Evolutionary conservation across 2,797 vertebrate genomes (phyloP).

Genomic region (Ciconia nigra): DNA sequence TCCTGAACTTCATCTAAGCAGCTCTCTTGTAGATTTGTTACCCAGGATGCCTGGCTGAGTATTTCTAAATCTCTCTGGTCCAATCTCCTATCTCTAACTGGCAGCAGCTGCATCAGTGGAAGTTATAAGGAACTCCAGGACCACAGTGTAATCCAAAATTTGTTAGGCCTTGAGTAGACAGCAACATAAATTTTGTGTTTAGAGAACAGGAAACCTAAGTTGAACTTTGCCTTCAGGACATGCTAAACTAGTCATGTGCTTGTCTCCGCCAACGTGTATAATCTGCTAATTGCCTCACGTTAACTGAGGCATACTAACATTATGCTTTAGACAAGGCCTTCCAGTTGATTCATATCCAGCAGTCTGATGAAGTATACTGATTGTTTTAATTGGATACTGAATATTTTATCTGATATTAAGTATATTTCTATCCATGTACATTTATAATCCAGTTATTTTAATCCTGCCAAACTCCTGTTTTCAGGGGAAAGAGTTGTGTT

Average conservation of each 20-base stretch:
- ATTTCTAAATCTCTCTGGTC: not conserved
- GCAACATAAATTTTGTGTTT: not conserved
- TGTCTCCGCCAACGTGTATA: not conserved
- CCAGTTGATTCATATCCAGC: not conserved
- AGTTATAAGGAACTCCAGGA: not conserved
- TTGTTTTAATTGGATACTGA: not conserved
- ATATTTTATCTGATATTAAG: not conserved
- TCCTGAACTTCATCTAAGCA: not conserved
- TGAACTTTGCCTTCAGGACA: constrained; percentile 13
- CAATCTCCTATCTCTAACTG: not conserved
- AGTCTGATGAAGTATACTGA: not conserved
- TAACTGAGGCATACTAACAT: not conserved
- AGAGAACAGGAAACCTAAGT: not conserved
- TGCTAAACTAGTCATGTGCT: not conserved
- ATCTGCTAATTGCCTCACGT: not conserved
- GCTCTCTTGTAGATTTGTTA: not conserved
- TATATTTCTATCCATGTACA: not conserved
- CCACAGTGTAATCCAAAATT: not conserved
- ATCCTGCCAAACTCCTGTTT: not conserved
- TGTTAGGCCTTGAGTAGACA: not conserved
- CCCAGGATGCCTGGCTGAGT: not conserved
- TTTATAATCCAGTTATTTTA: not conserved
- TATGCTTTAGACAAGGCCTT: not conserved
- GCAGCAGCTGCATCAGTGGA: not conserved
- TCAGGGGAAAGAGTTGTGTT: not conserved